Evolutionary conservation across 2,888 invertebrate species (phyloP), one percentile per base, ranked within the genome.

Genomic region (Pristionchus japonicus): DNA sequence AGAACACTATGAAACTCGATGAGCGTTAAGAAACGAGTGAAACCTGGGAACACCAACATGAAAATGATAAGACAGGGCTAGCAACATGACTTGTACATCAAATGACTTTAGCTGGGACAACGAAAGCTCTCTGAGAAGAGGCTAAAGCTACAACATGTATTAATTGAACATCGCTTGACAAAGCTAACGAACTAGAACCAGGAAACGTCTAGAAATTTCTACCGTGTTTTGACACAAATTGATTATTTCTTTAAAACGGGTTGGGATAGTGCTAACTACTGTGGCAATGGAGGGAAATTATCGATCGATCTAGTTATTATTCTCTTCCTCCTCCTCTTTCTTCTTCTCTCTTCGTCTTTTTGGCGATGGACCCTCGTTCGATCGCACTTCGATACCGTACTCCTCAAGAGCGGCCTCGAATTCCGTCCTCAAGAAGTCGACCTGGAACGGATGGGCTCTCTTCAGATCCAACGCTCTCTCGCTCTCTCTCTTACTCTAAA

Each of bases 311-410:
- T 77, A 77, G 47, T 77, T 77, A 77, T 77, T 77, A n/a, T 77
- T 77, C n/a, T 77, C 77, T 23, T 31, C 40, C 20, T 23, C 34
- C 20, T 57, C 57, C n/a, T n/a, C 23, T 47, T 77, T 57, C 6
- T 57, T 27, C n/a, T 27, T 27, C n/a, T 27, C 27, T n/a, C n/a
- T 20, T 4, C 23, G 57, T n/a, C 57, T 77, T 34, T 77, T 77
- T 3, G 77, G 77, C n/a, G 77, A 77, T 23, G 77, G 77, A 27
- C 77, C 77, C 77, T 77, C 77, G 17, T 77, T 77, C n/a, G 77
- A 83, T 52, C 82, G 82, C 52, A 83, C 52, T 9, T 49, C 34
- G 86, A 86, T 86, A 70, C 86, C 86, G 70, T 70, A 49, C 31
- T 70, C 49, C 34, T 43, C 31, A 1, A 86, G 49, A 3, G 70